phyloP scores from a whole-genome alignment of 2,888 invertebrate species.

The Zygaena filipendulae region DNA sequence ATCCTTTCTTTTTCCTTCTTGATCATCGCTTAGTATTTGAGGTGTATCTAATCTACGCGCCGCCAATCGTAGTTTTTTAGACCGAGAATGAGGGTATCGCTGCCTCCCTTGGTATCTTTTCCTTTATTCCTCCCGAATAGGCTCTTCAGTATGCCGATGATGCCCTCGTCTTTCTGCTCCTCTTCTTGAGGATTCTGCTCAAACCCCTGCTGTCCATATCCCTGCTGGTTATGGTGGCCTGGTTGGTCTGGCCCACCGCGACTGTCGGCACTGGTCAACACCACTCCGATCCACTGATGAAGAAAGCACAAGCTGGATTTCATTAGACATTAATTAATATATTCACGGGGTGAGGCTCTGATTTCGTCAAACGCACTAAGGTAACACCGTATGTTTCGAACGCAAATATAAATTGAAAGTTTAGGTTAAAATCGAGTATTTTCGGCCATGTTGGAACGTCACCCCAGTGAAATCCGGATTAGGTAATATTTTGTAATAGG shows the following conservation, averaged over 20 bases:
- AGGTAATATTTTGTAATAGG: too few species aligned
- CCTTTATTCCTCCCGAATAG: conserved; percentile 30
- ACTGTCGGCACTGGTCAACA: conserved; percentile 21
- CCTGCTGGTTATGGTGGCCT: conserved; percentile 8
- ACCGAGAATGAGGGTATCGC: conserved; percentile 26
- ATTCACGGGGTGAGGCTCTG: conserved; percentile 41
- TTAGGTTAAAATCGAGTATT: too few species aligned
- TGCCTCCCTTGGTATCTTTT: conserved; percentile 26
- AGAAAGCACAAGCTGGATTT: conserved; percentile 62
- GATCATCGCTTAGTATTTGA: too few species aligned
- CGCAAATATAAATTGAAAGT: too few species aligned
- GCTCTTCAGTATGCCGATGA: conserved; percentile 38
- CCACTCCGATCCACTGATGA: conserved; percentile 49
- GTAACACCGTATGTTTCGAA: too few species aligned
- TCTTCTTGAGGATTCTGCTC: conserved; percentile 11
- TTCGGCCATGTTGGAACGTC: not conserved
- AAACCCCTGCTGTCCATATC: conserved; percentile 12
- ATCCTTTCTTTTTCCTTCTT: too few species aligned
- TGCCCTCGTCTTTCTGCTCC: conserved; percentile 22
- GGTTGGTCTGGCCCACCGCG: conserved; percentile 13
- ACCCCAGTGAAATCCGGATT: too few species aligned
- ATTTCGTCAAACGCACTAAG: conserved; percentile 63
- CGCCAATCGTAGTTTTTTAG: too few species aligned
- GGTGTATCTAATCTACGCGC: too few species aligned
- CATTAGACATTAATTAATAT: conserved; percentile 49